These are phyloP conservation scores for Hirundo rustica DNA, from an alignment of 2,797 vertebrate genomes.

Conservation along the genomic window DNA sequence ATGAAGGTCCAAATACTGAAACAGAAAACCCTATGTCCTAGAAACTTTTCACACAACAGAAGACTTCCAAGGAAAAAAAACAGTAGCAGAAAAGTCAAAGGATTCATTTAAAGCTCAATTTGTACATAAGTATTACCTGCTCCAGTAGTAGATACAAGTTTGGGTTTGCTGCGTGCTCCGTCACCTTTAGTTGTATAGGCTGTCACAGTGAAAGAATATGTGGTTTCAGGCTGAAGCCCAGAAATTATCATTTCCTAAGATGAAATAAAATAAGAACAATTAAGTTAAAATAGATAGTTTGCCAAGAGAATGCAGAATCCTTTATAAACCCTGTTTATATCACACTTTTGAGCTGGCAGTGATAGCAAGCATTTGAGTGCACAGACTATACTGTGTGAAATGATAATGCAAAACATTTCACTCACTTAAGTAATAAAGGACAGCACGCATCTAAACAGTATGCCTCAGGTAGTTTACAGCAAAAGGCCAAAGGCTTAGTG, in stretches of 20 bases:
- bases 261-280: conserved; percentile 45
- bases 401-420: neutral
- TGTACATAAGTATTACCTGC: conserved; percentile 83
- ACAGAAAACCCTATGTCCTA: neutral
- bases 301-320: neutral
- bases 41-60: neutral
- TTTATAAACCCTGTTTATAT: neutral
- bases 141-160: conserved; percentile 92
- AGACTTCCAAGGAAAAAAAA: neutral
- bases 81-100: neutral
- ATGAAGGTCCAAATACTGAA: neutral
- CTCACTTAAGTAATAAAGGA: neutral
- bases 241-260: conserved; percentile 94
- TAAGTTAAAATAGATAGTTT: neutral
- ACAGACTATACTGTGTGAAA: neutral
- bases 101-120: neutral
- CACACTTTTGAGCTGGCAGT: neutral
- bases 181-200: conserved; percentile 99
- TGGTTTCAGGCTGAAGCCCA: conserved; percentile 94
- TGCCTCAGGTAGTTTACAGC: neutral
- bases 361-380: conserved; percentile 38
- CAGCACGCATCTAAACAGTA: neutral
- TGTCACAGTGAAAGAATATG: conserved; percentile 94
- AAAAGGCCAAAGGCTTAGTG: neutral
- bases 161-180: conserved; percentile 97